phyloP scores from a whole-genome alignment of 1,140 invertebrate species.

The Aphelenchoides besseyi region DNA sequence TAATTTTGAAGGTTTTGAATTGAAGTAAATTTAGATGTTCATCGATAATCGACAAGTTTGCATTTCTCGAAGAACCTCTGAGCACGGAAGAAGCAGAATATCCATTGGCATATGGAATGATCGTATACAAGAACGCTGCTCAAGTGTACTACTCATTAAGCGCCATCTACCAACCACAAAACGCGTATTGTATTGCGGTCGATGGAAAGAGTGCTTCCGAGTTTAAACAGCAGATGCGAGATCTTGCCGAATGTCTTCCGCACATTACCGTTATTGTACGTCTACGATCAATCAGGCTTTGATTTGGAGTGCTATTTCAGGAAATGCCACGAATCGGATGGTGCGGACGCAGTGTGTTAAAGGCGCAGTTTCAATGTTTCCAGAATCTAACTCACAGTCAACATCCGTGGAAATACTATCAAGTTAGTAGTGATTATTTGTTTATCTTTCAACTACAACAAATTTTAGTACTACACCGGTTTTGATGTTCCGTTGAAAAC shows the following conservation, averaged over 20 bases:
- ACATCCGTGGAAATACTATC: slow-evolving; percentile 52
- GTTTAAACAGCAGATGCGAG: slow-evolving; percentile 43
- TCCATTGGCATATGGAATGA: slow-evolving; percentile 28
- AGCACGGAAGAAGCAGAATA: slow-evolving; percentile 18
- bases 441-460: neutral
- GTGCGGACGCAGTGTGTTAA: slow-evolving; percentile 41
- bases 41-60: slow-evolving; percentile 6
- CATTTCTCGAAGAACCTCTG: slow-evolving; percentile 20
- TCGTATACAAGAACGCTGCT: slow-evolving; percentile 24
- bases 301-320: slow-evolving; percentile 8
- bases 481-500: slow-evolving; percentile 51
- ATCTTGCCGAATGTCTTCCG: slow-evolving; percentile 43
- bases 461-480: slow-evolving; percentile 15
- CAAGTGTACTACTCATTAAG: slow-evolving; percentile 34
- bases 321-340: slow-evolving; percentile 16
- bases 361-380: slow-evolving; percentile 47
- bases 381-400: slow-evolving; percentile 38
- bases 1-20: too few relatives aligned
- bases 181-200: slow-evolving; percentile 52
- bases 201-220: slow-evolving; percentile 36
- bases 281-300: slow-evolving; percentile 4
- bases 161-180: slow-evolving; percentile 55
- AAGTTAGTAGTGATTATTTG: slow-evolving; percentile 14
- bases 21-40: slow-evolving; percentile 8
- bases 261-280: slow-evolving; percentile 54